Base-by-base conservation (phyloP, 1,140 invertebrate genomes). In the Scaptomyza pallida region DNA sequence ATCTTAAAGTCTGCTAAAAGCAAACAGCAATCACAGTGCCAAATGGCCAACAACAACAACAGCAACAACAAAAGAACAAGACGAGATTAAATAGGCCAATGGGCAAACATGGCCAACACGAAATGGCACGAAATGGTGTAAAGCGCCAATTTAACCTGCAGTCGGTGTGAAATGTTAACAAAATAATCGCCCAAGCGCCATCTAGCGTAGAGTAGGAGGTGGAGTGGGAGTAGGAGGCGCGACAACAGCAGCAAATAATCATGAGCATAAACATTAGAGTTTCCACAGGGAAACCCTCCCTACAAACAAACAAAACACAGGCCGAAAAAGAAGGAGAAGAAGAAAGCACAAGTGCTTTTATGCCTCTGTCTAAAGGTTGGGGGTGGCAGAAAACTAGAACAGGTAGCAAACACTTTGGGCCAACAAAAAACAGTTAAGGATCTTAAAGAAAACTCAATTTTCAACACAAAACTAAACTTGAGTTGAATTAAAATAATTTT, bases 91-190 rank as follows among this genome's bases (percentile, higher is more conserved):
- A 71, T 71, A 56, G 68, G 68, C 60, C 68, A 71, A 67, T 9
- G 40, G 52, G 19, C 62, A 48, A 51, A 52, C 41, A 52, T 23
- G 26, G 40, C 26, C 26, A 4, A 26, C 13, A 30, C 26, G 33
- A 65, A 54, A 78, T 54, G 50, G 56, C 51, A 8, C 44, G 23
- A 65, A 80, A 67, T 68, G 50, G 47, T 51, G 30, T 60, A 47
- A 35, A 33, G 33, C 41, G 69, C 59, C 73, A 77, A 82, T 82
- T 81, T 78, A 57, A 62, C 63, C 63, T 82, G 78, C 70, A 82
- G 61, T 73, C 69, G 78, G 73, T 77, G 78, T 81, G n/a, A 82
- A 81, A 82, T 78, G 78, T 70, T 82, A 81, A 74, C 78, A 75
- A 82, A 74, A 82, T 82, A 81, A 81, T 81, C 78, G 69, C 70